Base-by-base conservation (phyloP, 2,113 vertebrate species). In the Nestor notabilis region DNA sequence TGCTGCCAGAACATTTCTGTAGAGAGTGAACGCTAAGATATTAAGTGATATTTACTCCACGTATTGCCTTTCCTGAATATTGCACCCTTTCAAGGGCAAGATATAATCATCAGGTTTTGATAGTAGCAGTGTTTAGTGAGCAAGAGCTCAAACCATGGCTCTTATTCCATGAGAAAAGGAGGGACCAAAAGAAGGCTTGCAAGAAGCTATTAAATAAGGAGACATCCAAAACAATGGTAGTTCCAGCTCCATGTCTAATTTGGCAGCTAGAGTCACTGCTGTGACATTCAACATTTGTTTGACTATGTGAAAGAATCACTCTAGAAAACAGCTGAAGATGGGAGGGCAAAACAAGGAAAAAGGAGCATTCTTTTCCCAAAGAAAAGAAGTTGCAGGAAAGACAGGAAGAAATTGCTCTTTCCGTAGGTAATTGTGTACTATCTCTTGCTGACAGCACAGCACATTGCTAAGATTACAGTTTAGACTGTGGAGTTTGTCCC, bases 401-500 rank as follows among this genome's bases (percentile, higher is more conserved):
- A 61, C 23, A 68, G 25, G 35, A 81, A 92, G 35, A 83, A 87
- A 23, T 81, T 75, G 23, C 10, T 79, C 29, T 64, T 83, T 70
- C 20, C 28, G 16, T 56, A 44, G 60, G 27, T 93, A 79, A 35
- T 39, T 78, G 39, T 52, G 49, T 55, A 47, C 53, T 92, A 19
- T 81, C 74, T 95, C 44, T 84, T 43, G 52, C 28, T 89, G 88
- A 85, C 68, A 87, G 64, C 71, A 76, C n/a, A 77, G 39, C 49
- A 63, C 13, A 80, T 90, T 87, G 74, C 66, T 93, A 93, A 83
- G n/a, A 74, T 93, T 93, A 83, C 52, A 72, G 56, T 83, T 84
- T 52, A 93, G 44, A 79, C 31, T 71, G 13, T 47, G 47, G 49
- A 90, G 15, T 56, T 94, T 90, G 44, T 80, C 70, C 39, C 44